phyloP scores from a whole-genome alignment of 1,140 invertebrate species.

The Ceratosolen solmsi region DNA sequence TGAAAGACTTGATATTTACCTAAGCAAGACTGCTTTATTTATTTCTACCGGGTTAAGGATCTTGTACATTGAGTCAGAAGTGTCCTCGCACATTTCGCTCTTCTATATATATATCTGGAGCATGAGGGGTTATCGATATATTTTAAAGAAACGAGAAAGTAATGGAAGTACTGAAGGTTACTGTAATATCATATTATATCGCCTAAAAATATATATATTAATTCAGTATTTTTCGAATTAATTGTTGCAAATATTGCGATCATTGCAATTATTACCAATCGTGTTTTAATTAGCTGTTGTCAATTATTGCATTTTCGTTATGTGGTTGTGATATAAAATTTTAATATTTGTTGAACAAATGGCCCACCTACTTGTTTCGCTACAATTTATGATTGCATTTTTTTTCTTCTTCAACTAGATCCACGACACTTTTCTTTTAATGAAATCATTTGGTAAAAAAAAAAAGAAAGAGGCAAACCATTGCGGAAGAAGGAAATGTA shows the following conservation, averaged over 20 bases:
- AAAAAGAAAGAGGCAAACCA: not conserved
- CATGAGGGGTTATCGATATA: not conserved
- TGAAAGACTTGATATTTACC: not conserved
- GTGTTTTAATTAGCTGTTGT: no score
- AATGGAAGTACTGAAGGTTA: no score
- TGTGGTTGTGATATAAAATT: no score
- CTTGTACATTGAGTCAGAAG: not conserved
- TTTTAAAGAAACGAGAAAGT: not conserved
- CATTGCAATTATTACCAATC: no score
- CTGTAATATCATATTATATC: no score
- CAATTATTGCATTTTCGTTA: no score
- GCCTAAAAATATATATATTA: no score
- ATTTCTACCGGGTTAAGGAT: not conserved
- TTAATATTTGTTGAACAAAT: no score
- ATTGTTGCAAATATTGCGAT: no score
- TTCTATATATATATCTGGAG: not conserved
- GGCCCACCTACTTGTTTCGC: not conserved
- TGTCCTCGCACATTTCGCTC: not conserved
- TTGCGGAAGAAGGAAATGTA: not conserved
- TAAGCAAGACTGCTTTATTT: not conserved
- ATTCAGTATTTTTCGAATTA: no score
- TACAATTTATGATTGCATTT: no score
- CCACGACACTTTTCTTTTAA: conserved; percentile 9
- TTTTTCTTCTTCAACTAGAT: no score
- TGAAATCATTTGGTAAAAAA: not conserved